These are phyloP conservation scores for Etia nguti DNA, from an alignment of 2,113 vertebrate genomes.

Conservation along the genomic window DNA sequence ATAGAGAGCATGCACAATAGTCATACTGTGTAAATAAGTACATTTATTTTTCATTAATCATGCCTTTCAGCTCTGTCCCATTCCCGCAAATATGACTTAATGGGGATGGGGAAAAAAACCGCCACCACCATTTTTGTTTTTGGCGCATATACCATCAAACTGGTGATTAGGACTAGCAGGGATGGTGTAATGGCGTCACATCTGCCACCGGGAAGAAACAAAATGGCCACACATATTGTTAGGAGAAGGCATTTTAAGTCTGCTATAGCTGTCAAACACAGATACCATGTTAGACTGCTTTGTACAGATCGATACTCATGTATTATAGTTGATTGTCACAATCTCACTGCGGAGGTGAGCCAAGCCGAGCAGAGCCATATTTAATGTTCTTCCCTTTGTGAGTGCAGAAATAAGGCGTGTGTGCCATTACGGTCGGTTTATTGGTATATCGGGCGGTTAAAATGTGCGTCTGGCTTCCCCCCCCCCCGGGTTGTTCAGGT, in stretches of 20 bases:
- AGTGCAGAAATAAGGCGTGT: background rate
- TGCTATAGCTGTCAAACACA: background rate
- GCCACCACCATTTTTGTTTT: background rate
- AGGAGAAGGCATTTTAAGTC: background rate
- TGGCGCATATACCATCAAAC: background rate
- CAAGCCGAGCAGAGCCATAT: background rate
- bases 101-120: background rate
- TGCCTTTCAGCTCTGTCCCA: background rate
- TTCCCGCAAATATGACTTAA: background rate
- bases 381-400: background rate
- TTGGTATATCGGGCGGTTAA: background rate
- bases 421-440: background rate
- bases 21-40: background rate
- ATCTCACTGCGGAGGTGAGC: background rate
- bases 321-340: background rate
- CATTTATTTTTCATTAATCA: background rate
- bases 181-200: background rate
- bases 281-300: background rate
- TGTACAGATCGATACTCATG: background rate
- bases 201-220: background rate
- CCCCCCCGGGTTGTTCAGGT: background rate
- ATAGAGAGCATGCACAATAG: background rate
- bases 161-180: background rate
- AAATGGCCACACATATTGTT: background rate
- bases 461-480: accelerated